phyloP scores from a whole-genome alignment of 2,888 invertebrate genomes.

The Elaeidobius kamerunicus region DNA sequence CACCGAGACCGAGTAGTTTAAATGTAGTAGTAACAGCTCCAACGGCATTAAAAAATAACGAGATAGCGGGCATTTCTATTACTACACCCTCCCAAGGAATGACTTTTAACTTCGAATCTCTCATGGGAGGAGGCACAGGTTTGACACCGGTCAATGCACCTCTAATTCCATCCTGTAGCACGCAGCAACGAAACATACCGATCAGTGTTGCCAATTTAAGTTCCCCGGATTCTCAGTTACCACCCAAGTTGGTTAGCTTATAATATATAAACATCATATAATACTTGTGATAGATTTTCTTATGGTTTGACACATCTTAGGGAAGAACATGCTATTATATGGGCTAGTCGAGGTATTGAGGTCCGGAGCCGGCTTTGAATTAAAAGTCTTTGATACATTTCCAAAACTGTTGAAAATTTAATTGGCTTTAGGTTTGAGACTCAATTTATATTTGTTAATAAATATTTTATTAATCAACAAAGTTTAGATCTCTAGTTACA shows the following conservation, averaged over 20 bases:
- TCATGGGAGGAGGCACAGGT: conserved; percentile 92
- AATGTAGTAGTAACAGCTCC: conserved; percentile 58
- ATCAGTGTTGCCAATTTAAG: conserved; percentile 54
- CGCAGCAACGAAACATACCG: conserved; percentile 71
- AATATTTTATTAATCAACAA: neutral
- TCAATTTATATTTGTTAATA: neutral
- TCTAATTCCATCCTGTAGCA: conserved; percentile 67
- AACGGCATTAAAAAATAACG: conserved; percentile 46
- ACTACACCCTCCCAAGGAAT: conserved; percentile 85
- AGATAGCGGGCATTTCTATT: conserved; percentile 67
- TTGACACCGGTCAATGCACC: conserved; percentile 81
- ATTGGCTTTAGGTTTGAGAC: too few relatives aligned
- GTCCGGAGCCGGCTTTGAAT: too few relatives aligned
- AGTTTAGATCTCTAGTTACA: neutral
- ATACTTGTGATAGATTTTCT: conserved; percentile 9
- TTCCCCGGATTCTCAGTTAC: conserved; percentile 71
- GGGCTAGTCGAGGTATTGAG: too few relatives aligned
- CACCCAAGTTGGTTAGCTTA: conserved; percentile 80
- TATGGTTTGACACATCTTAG: neutral
- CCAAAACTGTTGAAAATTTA: too few relatives aligned
- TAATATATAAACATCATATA: conserved; percentile 55
- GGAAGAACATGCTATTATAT: neutral
- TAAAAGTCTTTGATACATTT: too few relatives aligned
- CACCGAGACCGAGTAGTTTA: conserved; percentile 71
- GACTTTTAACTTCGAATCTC: conserved; percentile 74